These are phyloP conservation scores for Drosophila kikkawai DNA, from an alignment of 1,140 invertebrate species.

Conservation along the genomic window DNA sequence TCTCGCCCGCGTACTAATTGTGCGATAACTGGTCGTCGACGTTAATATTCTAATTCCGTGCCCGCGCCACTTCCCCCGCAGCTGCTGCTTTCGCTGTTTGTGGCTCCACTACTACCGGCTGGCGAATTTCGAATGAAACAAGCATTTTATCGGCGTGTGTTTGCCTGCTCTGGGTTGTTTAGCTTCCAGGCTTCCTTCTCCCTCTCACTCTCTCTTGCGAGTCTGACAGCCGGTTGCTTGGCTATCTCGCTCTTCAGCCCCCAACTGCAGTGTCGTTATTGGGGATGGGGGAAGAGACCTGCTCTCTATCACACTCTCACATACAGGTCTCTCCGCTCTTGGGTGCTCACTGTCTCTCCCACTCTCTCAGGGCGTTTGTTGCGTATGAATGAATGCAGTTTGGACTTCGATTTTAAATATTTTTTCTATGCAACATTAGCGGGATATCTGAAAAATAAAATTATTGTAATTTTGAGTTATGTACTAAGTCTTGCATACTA, in stretches of 20 bases:
- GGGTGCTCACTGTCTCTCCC: background rate
- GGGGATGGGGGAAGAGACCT: background rate
- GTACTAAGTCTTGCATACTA: no score
- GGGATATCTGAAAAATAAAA: constrained; percentile 15
- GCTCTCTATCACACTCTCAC: constrained; percentile 10
- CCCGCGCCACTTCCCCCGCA: constrained; percentile 29
- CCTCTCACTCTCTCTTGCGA: constrained; percentile 2
- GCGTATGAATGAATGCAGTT: constrained; percentile 16
- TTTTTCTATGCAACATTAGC: constrained; percentile 1
- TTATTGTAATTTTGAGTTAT: background rate
- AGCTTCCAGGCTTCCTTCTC: constrained; percentile 55
- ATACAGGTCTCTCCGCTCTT: background rate
- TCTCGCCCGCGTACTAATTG: constrained; percentile 64
- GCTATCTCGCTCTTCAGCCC: constrained; percentile 20
- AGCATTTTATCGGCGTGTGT: constrained; percentile 52
- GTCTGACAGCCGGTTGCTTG: constrained; percentile 35
- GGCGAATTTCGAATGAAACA: constrained; percentile 71
- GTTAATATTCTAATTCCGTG: constrained; percentile 65
- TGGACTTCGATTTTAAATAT: constrained; percentile 25
- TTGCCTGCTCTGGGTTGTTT: constrained; percentile 41
- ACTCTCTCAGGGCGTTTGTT: background rate
- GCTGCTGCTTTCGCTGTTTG: constrained; percentile 18
- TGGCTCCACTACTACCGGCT: constrained; percentile 60
- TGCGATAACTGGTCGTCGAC: constrained; percentile 62
- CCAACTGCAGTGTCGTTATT: constrained; percentile 12